Evolutionary conservation across 2,888 invertebrate species (phyloP).

Genomic region (Cosmorhoe ocellata): DNA sequence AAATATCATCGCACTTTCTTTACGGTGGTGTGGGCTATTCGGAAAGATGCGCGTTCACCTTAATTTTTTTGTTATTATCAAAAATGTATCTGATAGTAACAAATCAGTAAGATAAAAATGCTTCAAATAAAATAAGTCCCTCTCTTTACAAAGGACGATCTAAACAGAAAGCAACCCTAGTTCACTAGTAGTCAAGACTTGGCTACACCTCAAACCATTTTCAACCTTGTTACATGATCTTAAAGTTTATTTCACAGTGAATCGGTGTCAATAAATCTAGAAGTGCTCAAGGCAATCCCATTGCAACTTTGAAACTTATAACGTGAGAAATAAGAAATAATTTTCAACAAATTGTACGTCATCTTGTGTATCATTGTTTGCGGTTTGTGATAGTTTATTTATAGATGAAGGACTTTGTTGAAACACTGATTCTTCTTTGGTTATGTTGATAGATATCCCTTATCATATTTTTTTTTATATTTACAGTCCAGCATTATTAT

Average conservation of each 20-base stretch:
- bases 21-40: no score
- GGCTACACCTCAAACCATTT: not conserved
- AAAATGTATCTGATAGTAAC: no score
- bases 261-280: slow-evolving; percentile 9
- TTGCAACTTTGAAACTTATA: slow-evolving; percentile 16
- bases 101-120: no score
- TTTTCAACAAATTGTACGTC: slow-evolving; percentile 16
- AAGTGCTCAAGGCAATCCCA: slow-evolving; percentile 11
- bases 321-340: slow-evolving; percentile 12
- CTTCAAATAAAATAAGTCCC: no score
- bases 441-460: not conserved
- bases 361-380: slow-evolving; percentile 20
- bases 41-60: no score
- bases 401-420: slow-evolving; percentile 1
- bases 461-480: no score
- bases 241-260: slow-evolving; percentile 3
- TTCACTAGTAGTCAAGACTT: not conserved
- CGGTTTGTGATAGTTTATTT: slow-evolving; percentile 15
- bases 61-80: no score
- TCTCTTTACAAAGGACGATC: no score
- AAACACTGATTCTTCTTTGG: not conserved
- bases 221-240: not conserved
- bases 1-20: no score
- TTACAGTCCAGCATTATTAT: no score
- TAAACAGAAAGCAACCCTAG: slow-evolving; percentile 14